Evolutionary conservation across 2,888 invertebrate species (phyloP), one percentile per base, ranked within the genome.

Genomic region (Dascillus cervinus): DNA sequence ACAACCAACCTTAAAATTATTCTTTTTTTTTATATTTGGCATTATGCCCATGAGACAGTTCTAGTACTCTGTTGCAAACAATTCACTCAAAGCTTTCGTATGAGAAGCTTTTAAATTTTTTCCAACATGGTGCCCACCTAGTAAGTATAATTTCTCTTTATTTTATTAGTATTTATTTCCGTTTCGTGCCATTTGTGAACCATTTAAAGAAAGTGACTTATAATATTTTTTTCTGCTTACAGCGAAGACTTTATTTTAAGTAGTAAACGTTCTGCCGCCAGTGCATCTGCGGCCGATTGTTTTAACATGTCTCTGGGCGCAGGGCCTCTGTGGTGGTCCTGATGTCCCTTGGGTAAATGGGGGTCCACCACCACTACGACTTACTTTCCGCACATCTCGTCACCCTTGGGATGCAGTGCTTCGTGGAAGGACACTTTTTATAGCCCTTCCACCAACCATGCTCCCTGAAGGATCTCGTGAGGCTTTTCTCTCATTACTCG

Each of bases 271-370:
- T 77, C 79, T 59, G 77, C 78, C 61, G 65, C 75, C 64, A 78
- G 78, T 67, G 77, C 73, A 59, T 75, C 77, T 63, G 78, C 78
- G 69, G 76, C 76, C 71, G 78, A 79, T 63, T 79, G 77, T 62
- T 80, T 77, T 67, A 79, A 77, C 75, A 77, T 80, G 75, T 81
- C 90, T 84, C 87, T 94, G 85, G 92, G 91, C 70, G 85, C 89
- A 78, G 92, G 92, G 92, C 94, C 94, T 92, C 94, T 87, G 94
- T 94, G 88, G 89, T 94, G 92, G 87, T 95, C 94, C 94, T 96
- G 95, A 95, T 94, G 94, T 81, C 80, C 91, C 92, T 86, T 87
- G 81, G 77, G 80, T 78, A 75, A 57, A 60, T 59, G 55, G 57
- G 49, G 48, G 48, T 41, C 53, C 59, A 56, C 60, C 62, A 49